Percentiles rank a stretch among this genome's conserved stretches.
Evolutionary conservation across 1,140 invertebrate genomes (phyloP).

Genomic region (Drosophila seguyi): DNA sequence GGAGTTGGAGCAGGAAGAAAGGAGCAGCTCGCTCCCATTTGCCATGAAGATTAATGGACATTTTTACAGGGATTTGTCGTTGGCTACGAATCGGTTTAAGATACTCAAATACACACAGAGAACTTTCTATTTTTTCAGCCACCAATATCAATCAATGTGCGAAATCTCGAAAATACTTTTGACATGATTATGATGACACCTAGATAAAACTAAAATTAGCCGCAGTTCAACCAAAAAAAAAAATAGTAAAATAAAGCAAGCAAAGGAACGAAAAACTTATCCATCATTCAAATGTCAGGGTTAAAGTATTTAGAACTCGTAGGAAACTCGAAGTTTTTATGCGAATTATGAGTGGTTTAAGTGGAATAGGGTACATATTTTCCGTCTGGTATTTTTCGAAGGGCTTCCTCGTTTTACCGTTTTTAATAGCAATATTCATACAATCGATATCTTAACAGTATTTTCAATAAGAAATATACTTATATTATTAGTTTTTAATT

Average conservation of each 20-base stretch:
- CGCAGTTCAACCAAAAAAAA: constrained; percentile 7
- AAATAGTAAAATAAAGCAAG: constrained; percentile 28
- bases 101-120: constrained; percentile 33
- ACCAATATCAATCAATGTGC: constrained; percentile 51
- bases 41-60: constrained; percentile 65
- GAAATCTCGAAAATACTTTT: constrained; percentile 42
- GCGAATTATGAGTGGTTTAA: constrained; percentile 12
- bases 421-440: not conserved
- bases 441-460: not conserved
- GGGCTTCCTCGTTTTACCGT: not conserved
- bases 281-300: constrained; percentile 55
- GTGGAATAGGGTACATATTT: not conserved
- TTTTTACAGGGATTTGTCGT: constrained; percentile 59
- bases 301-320: constrained; percentile 44
- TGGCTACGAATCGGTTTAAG: constrained; percentile 57
- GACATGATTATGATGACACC: constrained; percentile 54
- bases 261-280: constrained; percentile 48
- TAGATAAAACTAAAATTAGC: constrained; percentile 59
- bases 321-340: constrained; percentile 20
- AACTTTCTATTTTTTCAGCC: constrained; percentile 33
- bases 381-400: not conserved
- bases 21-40: constrained; percentile 23
- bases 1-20: constrained; percentile 19
- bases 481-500: not conserved
- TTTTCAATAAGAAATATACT: not conserved